Evolutionary conservation across 2,888 invertebrate genomes (phyloP), one percentile per base, ranked within the genome.

Genomic region (Tenodera sinensis): DNA sequence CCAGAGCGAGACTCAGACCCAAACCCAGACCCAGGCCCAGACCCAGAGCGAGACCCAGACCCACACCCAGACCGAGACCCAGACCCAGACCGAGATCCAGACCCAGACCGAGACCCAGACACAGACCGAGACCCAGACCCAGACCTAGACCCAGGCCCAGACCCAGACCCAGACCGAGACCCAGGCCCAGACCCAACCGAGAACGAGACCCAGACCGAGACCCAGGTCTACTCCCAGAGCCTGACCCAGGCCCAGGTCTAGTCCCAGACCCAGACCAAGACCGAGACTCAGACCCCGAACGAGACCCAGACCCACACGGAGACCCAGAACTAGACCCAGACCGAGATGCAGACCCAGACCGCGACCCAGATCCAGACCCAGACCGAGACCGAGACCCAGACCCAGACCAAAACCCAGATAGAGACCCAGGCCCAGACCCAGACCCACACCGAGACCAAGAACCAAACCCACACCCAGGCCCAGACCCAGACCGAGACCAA

Each of bases 181-280:
- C n/a, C n/a, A n/a, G n/a, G n/a, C n/a, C n/a, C 93, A 91, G 91
- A 91, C 90, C 82, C 15, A 25, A 25, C 82, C 82, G 15, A 81
- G 82, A 25, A 20, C 25, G 15, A 81, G 82, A 81, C 15, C 15
- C 82, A 81, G 25, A 25, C 82, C 25, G 15, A 81, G 82, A 81
- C n/a, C n/a, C n/a, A n/a, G n/a, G n/a, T n/a, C n/a, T n/a, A n/a
- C n/a, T n/a, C n/a, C n/a, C n/a, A n/a, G 25, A 25, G 15, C 25
- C 82, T 20, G 82, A 81, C 15, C 82, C 82, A 15, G 15, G 15
- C 15, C n/a, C n/a, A n/a, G n/a, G n/a, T n/a, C n/a, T n/a, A n/a
- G n/a, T n/a, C n/a, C n/a, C n/a, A n/a, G n/a, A 20, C 82, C 25
- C 82, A 87, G n/a, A 71, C 87, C 27, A 47, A 54, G 27, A 71